Evolutionary conservation across 2,888 invertebrate genomes (phyloP), one percentile per base, ranked within the genome.

Genomic region (Eupithecia centaureata): DNA sequence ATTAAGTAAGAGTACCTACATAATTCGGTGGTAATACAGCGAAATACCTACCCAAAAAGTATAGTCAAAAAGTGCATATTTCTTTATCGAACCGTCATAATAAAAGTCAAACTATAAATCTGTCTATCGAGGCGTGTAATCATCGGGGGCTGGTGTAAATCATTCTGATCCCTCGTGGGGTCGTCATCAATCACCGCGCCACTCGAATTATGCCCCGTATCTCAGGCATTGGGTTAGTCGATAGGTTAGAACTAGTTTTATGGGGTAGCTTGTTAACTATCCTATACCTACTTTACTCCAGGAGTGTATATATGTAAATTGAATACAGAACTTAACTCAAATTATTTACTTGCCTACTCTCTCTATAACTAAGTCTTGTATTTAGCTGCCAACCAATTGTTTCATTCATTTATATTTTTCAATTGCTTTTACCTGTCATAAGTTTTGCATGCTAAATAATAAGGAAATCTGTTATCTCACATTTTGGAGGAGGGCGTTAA

Each of bases 101-200:
- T 61, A 33, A 33, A 61, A 52, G 61, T 61, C 32, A 52, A 61
- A 52, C 61, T 51, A 61, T 61, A 61, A 61, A 61, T 61, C 61
- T 51, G 25, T 56, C 38, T 28, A 28, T 35, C 56, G 13, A 47
- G 42, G 33, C 47, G 63, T 57, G 77, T 82, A 82, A 83, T 82
- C 82, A 82, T 79, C 71, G 71, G 73, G 73, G 76, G 75, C 66
- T 35, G 69, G 52, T 73, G 82, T 83, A 81, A 83, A 83, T 84
- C 83, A 81, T 72, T 69, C 66, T 61, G 73, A 75, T 75, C 71
- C 73, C 77, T 73, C 77, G 78, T 76, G 67, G 76, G 77, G 77
- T 65, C 74, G 75, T 76, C 73, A 83, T 83, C 83, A 79, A 83
- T 83, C 84, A 82, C 76, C 77, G 76, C 77, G 78, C 83, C 76